Percentiles rank a stretch among this genome's conserved stretches.
Evolutionary conservation across 2,888 invertebrate species (phyloP).

Genomic region (Melipona bicolor): DNA sequence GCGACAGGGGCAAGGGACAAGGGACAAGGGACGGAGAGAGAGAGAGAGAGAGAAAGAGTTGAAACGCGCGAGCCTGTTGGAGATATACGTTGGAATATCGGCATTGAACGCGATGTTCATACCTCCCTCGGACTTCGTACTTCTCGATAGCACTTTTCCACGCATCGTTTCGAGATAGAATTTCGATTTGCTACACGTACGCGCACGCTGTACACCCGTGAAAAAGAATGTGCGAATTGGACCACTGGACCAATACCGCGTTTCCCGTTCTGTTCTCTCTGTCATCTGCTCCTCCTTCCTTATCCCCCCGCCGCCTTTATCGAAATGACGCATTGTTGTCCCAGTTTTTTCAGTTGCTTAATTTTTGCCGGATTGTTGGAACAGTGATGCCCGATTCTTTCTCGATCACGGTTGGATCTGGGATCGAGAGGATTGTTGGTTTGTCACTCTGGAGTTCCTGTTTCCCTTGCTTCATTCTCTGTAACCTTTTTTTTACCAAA

Average conservation of each 20-base stretch:
- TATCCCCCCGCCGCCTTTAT: neutral
- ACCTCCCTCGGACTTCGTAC: slow-evolving; percentile 43
- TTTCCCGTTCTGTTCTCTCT: slow-evolving; percentile 45
- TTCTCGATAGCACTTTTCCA: slow-evolving; percentile 56
- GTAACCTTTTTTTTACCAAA: too few species aligned
- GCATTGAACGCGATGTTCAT: slow-evolving; percentile 65
- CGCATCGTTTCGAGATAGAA: slow-evolving; percentile 65
- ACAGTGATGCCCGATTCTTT: neutral
- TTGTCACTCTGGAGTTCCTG: too few species aligned
- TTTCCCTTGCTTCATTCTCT: too few species aligned
- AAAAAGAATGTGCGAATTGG: slow-evolving; percentile 68
- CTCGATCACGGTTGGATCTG: too few species aligned
- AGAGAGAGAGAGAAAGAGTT: neutral
- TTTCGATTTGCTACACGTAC: slow-evolving; percentile 66
- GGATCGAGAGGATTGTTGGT: neutral
- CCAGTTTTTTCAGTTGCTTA: neutral
- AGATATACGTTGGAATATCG: slow-evolving; percentile 55
- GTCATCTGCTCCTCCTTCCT: neutral
- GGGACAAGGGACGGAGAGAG: neutral
- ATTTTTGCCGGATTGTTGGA: neutral
- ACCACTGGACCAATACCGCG: slow-evolving; percentile 63
- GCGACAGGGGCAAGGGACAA: neutral
- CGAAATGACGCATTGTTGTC: slow-evolving; percentile 26
- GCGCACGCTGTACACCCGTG: slow-evolving; percentile 53
- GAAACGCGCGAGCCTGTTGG: slow-evolving; percentile 21